These are phyloP conservation scores for Drosophila orosa DNA, from an alignment of 1,140 invertebrate genomes.

Conservation along the genomic window DNA sequence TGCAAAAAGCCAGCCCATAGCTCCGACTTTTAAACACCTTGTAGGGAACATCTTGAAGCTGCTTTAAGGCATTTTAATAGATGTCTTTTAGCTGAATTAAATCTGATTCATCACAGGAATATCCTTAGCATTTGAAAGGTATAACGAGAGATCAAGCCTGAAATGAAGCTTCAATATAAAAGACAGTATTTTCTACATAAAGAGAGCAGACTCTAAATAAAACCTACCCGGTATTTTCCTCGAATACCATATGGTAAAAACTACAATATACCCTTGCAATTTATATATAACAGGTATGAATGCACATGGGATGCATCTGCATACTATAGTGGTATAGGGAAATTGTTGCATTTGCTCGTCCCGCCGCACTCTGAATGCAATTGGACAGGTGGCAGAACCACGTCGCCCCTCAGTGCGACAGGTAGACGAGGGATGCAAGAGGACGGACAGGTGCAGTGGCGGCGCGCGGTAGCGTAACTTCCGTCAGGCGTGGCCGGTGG, in stretches of 20 bases:
- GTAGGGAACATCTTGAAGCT: no score
- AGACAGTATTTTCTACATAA: background rate
- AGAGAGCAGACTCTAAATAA: background rate
- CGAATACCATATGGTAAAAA: background rate
- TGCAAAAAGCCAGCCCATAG: background rate
- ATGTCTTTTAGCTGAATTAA: background rate
- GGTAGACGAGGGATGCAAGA: constrained; percentile 29
- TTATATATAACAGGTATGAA: constrained; percentile 1
- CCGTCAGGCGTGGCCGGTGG: constrained; percentile 36
- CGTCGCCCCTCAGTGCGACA: constrained; percentile 46
- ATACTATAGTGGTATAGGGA: constrained; percentile 34
- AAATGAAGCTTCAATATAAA: background rate
- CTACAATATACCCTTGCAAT: background rate
- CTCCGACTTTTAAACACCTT: constrained; percentile 1
- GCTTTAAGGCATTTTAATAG: background rate
- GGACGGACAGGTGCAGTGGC: constrained; percentile 63
- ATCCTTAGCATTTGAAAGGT: background rate
- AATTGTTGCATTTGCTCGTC: constrained; percentile 67
- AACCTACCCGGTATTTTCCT: background rate
- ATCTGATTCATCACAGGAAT: background rate
- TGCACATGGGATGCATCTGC: constrained; percentile 33
- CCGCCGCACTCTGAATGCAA: constrained; percentile 62
- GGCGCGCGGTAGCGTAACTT: constrained; percentile 45
- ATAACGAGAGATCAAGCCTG: background rate
- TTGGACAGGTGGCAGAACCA: constrained; percentile 62